These are phyloP conservation scores for Callipepla californica DNA, from an alignment of 2,113 vertebrate species.

Conservation along the genomic window DNA sequence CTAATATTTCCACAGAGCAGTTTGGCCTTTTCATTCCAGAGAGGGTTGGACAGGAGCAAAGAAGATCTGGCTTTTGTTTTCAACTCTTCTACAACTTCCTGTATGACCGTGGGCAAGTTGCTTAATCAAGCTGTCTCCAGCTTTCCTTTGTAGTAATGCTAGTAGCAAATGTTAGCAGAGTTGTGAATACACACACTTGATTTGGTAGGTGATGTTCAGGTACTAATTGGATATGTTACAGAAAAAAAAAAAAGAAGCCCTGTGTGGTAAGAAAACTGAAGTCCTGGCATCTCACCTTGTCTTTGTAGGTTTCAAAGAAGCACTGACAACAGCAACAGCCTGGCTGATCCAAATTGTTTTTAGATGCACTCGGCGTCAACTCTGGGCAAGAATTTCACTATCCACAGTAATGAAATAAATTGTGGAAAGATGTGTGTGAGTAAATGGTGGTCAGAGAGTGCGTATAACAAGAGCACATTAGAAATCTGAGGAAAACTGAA, in stretches of 20 bases:
- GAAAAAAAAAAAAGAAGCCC: neutral
- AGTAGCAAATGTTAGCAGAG: constrained; percentile 18
- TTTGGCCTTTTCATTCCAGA: constrained; percentile 65
- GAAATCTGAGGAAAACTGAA: constrained; percentile 16
- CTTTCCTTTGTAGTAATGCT: constrained; percentile 44
- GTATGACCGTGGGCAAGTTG: constrained; percentile 69
- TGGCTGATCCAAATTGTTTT: neutral
- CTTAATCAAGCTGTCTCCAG: constrained; percentile 51
- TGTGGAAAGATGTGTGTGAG: neutral
- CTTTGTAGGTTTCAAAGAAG: neutral
- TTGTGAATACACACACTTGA: neutral
- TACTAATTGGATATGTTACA: neutral
- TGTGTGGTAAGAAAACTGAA: neutral
- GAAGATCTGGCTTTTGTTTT: constrained; percentile 74
- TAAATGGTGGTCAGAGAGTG: neutral
- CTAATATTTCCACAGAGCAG: constrained; percentile 28
- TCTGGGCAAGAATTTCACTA: neutral
- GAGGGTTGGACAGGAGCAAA: constrained; percentile 50
- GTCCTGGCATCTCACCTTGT: neutral
- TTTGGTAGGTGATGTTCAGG: constrained; percentile 18
- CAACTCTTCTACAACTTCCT: constrained; percentile 72
- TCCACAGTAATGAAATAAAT: neutral
- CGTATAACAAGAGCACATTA: neutral
- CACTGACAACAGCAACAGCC: neutral
- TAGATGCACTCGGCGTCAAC: neutral